Conservation (phyloP, 2,888 invertebrate genomes). For the Xestia c-nigrum region DNA sequence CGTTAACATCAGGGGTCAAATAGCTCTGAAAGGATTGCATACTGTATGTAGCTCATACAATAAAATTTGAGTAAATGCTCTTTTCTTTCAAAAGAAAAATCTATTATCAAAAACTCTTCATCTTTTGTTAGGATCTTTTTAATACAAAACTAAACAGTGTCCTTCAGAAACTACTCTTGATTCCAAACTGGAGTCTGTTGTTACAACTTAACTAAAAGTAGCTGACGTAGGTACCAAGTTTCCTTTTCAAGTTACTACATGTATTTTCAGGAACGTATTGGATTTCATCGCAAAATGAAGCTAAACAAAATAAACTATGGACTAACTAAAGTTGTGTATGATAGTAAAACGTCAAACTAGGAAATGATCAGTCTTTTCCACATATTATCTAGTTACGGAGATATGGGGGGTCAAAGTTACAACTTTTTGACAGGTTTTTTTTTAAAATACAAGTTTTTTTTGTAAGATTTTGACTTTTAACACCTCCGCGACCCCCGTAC, state of each 20-base stretch:
- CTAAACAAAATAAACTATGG: conserved; percentile 16
- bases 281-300: conserved; percentile 19
- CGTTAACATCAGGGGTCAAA: neutral
- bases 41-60: neutral
- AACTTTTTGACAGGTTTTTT: too few relatives aligned
- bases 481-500: too few relatives aligned
- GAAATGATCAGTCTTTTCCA: too few relatives aligned
- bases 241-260: conserved; percentile 35
- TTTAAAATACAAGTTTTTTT: too few relatives aligned
- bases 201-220: conserved; percentile 6
- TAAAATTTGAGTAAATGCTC: neutral
- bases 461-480: too few relatives aligned
- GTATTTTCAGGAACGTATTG: conserved; percentile 27
- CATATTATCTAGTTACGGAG: too few relatives aligned
- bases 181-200: conserved; percentile 20
- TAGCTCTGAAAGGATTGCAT: neutral
- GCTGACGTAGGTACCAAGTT: conserved; percentile 42
- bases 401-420: too few relatives aligned
- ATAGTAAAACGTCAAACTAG: neutral
- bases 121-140: neutral
- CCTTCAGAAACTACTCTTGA: neutral
- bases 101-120: neutral
- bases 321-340: conserved; percentile 13
- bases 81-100: neutral
- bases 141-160: conserved; percentile 20